Evolutionary conservation across 2,113 vertebrate genomes (phyloP).

Genomic region (Colossoma macropomum): DNA sequence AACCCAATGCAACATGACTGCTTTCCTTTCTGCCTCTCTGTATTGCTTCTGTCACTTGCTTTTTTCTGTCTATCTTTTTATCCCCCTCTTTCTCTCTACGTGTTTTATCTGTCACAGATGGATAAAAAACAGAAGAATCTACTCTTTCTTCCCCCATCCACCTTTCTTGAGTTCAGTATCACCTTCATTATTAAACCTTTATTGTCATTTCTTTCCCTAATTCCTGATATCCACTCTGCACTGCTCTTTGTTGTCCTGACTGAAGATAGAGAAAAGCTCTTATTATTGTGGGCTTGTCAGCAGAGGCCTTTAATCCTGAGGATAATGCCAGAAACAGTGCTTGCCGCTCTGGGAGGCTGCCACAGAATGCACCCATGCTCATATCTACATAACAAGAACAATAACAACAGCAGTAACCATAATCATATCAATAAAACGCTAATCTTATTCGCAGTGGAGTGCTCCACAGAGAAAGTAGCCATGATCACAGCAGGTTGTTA

Average conservation of each 20-base stretch:
- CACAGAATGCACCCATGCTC: constrained; percentile 14
- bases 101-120: not conserved
- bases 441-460: constrained; percentile 22
- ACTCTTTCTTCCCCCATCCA: not conserved
- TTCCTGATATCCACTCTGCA: constrained; percentile 1
- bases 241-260: not conserved
- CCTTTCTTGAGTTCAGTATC: not conserved
- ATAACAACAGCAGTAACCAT: not conserved
- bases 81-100: not conserved
- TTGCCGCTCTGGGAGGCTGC: not conserved
- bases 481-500: not conserved
- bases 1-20: not conserved
- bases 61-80: constrained; percentile 24
- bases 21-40: not conserved
- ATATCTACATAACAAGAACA: constrained; percentile 21
- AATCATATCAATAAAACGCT: constrained; percentile 33
- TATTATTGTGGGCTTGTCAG: not conserved
- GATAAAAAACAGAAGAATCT: not conserved
- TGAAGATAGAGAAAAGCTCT: constrained; percentile 6
- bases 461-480: not conserved
- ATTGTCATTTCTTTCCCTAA: not conserved
- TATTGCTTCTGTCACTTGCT: constrained; percentile 1
- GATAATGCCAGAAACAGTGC: constrained; percentile 11
- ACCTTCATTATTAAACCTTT: constrained; percentile 5
- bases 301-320: not conserved